Conservation (phyloP, 2,113 vertebrate genomes). For the Leucopsar rothschildi region DNA sequence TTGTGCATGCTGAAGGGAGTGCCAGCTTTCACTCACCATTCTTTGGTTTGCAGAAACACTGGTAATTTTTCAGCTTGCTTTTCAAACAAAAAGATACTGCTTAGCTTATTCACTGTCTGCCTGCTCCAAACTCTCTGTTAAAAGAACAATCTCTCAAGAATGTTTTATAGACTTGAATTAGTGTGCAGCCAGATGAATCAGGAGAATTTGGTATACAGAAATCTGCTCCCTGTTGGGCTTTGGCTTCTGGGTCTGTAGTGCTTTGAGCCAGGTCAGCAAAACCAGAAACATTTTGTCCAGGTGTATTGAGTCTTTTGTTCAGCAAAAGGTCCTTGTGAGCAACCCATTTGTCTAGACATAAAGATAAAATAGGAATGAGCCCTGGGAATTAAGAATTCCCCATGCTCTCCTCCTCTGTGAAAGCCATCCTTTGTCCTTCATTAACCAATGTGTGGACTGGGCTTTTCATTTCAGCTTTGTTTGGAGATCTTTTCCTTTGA, state of each 20-base stretch:
- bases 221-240: fast-evolving
- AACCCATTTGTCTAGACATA: neutral
- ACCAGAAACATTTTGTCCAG: neutral
- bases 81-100: neutral
- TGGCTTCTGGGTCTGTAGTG: neutral
- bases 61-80: neutral
- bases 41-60: neutral
- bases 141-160: neutral
- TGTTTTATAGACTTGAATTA: neutral
- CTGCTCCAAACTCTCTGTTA: neutral
- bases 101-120: neutral
- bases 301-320: neutral
- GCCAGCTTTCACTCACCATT: neutral
- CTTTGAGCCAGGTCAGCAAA: neutral
- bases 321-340: neutral
- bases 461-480: neutral
- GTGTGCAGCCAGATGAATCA: neutral
- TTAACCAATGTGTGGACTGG: neutral
- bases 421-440: fast-evolving
- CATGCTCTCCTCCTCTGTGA: neutral
- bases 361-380: neutral
- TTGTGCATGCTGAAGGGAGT: neutral
- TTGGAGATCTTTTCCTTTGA: neutral
- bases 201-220: neutral
- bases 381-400: neutral